Evolutionary conservation across 2,888 invertebrate species (phyloP), one percentile per base, ranked within the genome.

Genomic region (Drosophila hamatofila): DNA sequence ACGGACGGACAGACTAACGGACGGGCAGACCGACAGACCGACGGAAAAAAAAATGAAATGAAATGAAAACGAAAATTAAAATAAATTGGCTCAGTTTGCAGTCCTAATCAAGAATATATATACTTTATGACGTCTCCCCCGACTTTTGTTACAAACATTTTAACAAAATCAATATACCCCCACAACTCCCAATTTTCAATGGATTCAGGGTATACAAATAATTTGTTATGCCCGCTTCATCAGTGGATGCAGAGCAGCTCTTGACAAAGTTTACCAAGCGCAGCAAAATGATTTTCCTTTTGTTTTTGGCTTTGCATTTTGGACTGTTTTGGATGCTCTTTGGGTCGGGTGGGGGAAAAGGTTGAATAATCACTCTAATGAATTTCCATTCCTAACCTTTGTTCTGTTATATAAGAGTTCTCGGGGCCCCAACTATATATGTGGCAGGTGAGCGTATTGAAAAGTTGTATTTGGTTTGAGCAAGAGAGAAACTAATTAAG

Each of bases 311-410:
- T n/a, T 14, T 30, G 30, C 49, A 49, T 30, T 48, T 48, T 6
- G 11, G 11, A 12, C 27, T 27, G 27, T n/a, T 27, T n/a, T n/a
- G 2, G 27, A 1, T 2, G 18, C 12, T 7, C 30, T 30, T 18
- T 5, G 18, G 27, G n/a, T 16, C 9, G 30, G 30, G 8, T 42
- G 25, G 25, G 11, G 27, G 25, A 25, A 27, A 7, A 49, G 30
- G 18, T 21, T 49, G 49, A 18, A 49, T 30, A 49, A 49, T 18
- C 49, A 49, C 30, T 49, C 49, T 49, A 49, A 49, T 49, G 30
- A 49, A 49, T 49, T 30, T 14, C 18, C 49, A 49, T 30, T 18
- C 2, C 18, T 7, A 18, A 49, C 18, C 49, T 30, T 49, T 49
- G 30, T 30, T 49, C 12, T 49, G 8, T 14, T 14, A 21, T 30